Evolutionary conservation across 2,797 vertebrate genomes (phyloP).

Genomic region (Erethizon dorsatum): DNA sequence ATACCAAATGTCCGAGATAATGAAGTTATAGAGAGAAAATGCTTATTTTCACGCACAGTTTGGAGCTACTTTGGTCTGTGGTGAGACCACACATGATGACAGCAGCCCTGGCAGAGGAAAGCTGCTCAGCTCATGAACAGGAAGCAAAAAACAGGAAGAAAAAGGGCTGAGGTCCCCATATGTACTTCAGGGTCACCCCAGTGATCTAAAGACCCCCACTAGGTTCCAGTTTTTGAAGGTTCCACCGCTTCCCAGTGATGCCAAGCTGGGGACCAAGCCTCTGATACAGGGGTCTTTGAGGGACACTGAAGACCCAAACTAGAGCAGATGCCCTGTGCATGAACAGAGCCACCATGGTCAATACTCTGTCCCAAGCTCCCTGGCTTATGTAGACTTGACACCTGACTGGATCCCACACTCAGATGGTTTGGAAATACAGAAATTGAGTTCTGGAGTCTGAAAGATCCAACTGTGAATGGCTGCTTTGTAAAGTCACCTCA

Average conservation of each 20-base stretch:
- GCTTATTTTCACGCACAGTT: background rate
- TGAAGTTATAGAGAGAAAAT: background rate
- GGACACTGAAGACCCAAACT: background rate
- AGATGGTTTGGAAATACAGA: background rate
- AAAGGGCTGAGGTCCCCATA: background rate
- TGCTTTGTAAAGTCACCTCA: background rate
- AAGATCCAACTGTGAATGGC: background rate
- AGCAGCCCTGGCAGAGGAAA: background rate
- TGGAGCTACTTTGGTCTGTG: background rate
- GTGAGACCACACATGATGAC: background rate
- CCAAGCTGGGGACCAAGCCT: background rate
- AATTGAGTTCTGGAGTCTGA: background rate
- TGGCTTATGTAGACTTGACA: background rate
- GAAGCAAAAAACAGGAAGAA: background rate
- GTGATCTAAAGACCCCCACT: background rate
- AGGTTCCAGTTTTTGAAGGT: background rate
- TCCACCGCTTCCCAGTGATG: background rate
- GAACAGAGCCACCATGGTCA: background rate
- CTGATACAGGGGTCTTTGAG: background rate
- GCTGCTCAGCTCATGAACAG: background rate
- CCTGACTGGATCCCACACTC: background rate
- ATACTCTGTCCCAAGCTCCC: fast-evolving
- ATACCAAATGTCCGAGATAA: background rate
- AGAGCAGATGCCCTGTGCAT: background rate
- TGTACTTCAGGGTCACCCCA: background rate